Conservation (phyloP, 37 sponge, comb jelly and placozoan genomes). For the Lycopodina hypogea region DNA sequence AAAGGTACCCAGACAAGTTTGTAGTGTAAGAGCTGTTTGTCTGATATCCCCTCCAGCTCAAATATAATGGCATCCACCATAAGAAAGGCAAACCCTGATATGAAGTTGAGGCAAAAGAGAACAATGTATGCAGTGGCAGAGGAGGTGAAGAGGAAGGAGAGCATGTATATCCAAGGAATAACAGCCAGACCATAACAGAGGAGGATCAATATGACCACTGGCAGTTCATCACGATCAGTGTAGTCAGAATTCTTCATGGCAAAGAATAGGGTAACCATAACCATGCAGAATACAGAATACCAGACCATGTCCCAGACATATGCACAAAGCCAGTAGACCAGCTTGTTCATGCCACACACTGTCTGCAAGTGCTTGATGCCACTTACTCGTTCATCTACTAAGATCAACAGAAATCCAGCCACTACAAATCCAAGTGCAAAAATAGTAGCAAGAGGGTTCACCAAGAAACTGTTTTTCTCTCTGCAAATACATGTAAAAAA, state of each 20-base stretch:
- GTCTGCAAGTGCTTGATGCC: conserved; percentile 81
- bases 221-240: conserved; percentile 36
- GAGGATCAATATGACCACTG: conserved; percentile 58
- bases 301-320: conserved; percentile 84
- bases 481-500: conserved; percentile 17
- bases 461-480: conserved; percentile 55
- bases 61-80: conserved; percentile 62
- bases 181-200: conserved; percentile 76
- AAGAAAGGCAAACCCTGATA: conserved; percentile 68
- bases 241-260: conserved; percentile 45
- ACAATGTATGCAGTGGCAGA: conserved; percentile 77
- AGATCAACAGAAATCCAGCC: conserved; percentile 68
- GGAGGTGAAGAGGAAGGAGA: conserved; percentile 79
- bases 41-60: not conserved
- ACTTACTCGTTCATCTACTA: conserved; percentile 75
- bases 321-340: conserved; percentile 82
- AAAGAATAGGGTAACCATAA: conserved; percentile 38
- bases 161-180: conserved; percentile 87
- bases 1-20: conserved; percentile 44
- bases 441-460: conserved; percentile 72
- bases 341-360: conserved; percentile 77
- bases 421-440: conserved; percentile 86
- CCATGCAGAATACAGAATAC: conserved; percentile 16
- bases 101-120: conserved; percentile 80
- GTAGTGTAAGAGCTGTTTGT: conserved; percentile 14